Evolutionary conservation across 2,888 invertebrate species (phyloP), one percentile per base, ranked within the genome.

Genomic region (Heliconius charithonia): DNA sequence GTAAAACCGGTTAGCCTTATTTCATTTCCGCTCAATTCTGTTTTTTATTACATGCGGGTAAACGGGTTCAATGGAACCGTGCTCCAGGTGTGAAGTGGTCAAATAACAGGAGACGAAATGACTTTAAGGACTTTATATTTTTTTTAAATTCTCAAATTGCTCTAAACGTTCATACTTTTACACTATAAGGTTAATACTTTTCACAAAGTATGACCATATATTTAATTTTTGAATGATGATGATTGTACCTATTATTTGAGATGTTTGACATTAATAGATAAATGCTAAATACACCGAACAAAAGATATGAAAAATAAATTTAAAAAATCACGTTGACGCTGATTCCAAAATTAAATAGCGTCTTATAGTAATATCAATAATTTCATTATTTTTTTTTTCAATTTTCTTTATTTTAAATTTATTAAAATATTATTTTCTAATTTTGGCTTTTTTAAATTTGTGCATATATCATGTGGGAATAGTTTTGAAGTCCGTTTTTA

Each of bases 1-100:
- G 89, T 88, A 89, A 89, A 93, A 94, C 94, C 92, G 94, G 94
- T 94, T 92, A 88, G 86, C 90, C 88, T 93, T 92, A 92, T 92
- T 93, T 92, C 93, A 94, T 94, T 94, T 95, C 94, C 94, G 94
- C 92, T 94, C 93, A 90, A 93, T 92, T 91, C 90, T 89, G 89
- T 92, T 93, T 93, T 93, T 93, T 94, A 91, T 93, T 89, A 89
- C 88, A 91, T 88, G 87, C 88, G 88, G 89, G 89, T 89, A 89
- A 91, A 89, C 90, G 91, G 87, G 91, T 91, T 91, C 90, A 91
- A 90, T 91, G 91, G 87, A 89, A 87, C 87, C 87, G 87, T 86
- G 86, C 85, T 85, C 81, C 84, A 86, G 87, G 85, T 85, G 87
- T 86, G 83, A 85, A 85, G 83, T 84, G 84, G 84, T 84, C 82